Evolutionary conservation across 2,113 vertebrate genomes (phyloP).

Genomic region (Petaurus breviceps): DNA sequence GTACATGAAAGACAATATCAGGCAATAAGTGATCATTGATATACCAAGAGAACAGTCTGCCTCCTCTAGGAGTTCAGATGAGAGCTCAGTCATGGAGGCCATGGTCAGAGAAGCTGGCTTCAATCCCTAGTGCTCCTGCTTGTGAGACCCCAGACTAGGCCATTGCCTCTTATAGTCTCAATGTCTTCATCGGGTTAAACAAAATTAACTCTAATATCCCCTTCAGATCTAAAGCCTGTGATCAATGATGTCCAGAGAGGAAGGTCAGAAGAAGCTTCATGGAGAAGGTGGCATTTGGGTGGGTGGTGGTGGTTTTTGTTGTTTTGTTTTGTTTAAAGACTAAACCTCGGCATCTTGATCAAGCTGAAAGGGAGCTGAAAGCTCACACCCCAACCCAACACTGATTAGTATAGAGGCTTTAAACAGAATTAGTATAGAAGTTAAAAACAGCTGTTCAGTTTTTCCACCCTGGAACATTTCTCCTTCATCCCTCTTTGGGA

Average conservation of each 20-base stretch:
- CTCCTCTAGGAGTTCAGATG: neutral
- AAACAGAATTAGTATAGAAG: neutral
- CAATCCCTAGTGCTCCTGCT: neutral
- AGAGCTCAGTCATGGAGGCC: neutral
- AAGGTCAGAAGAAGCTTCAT: neutral
- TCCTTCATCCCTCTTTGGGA: neutral
- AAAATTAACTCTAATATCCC: neutral
- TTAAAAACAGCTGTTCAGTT: neutral
- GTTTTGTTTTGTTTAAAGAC: neutral
- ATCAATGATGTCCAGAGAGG: neutral
- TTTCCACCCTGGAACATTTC: neutral
- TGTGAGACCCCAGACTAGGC: neutral
- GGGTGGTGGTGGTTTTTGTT: neutral
- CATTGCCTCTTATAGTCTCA: neutral
- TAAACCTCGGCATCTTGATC: neutral
- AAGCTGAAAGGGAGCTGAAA: neutral
- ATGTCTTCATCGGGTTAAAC: neutral
- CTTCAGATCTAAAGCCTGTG: neutral
- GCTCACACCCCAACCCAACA: neutral
- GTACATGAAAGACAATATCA: neutral
- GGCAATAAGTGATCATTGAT: neutral
- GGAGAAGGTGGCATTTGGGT: neutral
- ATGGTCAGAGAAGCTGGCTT: neutral
- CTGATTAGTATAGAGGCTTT: neutral
- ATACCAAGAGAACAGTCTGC: neutral